Base-by-base conservation (phyloP, 2,113 vertebrate genomes). In the Anguilla rostrata region DNA sequence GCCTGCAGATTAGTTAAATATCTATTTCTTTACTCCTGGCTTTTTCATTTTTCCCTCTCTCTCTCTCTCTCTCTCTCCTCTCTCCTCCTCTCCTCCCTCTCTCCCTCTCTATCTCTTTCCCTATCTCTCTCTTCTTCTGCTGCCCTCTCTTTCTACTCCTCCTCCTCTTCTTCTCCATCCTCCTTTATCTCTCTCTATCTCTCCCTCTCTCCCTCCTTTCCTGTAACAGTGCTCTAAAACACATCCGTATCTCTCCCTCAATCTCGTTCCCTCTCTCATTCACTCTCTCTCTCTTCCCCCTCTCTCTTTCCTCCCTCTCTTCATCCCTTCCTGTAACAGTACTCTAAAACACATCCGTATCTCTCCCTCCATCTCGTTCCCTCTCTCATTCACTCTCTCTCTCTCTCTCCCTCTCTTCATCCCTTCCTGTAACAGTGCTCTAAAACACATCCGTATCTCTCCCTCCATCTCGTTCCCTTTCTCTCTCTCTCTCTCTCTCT, bases 1-100 rank as follows among this genome's bases (percentile, higher is more conserved):
- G 39, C 78, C 66, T 85, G 71, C 78, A 87, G 85, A 89, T 92
- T 90, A 90, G 85, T 91, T 89, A 81, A 90, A 89, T 83, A 79
- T 88, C 71, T 71, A 16, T 88, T 88, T 91, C 88, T 88, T 83
- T 84, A 88, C 8, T 43, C 1, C 66, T 88, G 56, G 63, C 57
- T 85, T n/a, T 43, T 66, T n/a, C 81, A 39, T 84, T n/a, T 82
- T 49, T 85, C 56, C 86, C 40, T 79, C 82, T 39, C 63, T 0
- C 1, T 46, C 56, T 1, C 88, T 81, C 56, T 83, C 18, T 5
- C 81, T 78, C 82, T 12, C 43, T 88, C 57, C 84, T 26, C 41
- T 63, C 49, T 11, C 49, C n/a, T n/a, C n/a, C n/a, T n/a, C n/a
- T n/a, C n/a, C n/a, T n/a, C n/a, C n/a, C n/a, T n/a, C n/a, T n/a